phyloP scores from a whole-genome alignment of 2,113 vertebrate species.

The Chloroceryle aenea region DNA sequence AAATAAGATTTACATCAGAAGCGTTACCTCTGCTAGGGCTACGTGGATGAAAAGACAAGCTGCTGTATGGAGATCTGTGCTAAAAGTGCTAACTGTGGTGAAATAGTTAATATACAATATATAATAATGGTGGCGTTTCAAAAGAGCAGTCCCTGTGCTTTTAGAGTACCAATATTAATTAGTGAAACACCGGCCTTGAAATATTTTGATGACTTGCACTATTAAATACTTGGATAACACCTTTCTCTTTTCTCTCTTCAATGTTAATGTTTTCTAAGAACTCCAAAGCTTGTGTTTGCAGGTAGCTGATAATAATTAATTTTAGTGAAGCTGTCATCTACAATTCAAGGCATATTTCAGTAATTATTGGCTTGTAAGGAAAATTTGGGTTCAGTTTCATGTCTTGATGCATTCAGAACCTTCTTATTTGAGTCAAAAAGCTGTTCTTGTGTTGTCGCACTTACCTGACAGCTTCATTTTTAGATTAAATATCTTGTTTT shows the following conservation, averaged over 20 bases:
- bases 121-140: neutral
- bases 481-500: neutral
- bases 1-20: too few relatives aligned
- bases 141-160: neutral
- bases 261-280: neutral
- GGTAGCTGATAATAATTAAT: neutral
- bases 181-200: neutral
- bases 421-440: neutral
- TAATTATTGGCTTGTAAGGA: neutral
- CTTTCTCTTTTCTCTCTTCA: neutral
- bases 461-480: conserved; percentile 22
- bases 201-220: neutral
- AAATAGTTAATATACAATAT: neutral
- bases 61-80: rapidly evolving
- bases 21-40: neutral
- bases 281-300: neutral
- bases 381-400: neutral
- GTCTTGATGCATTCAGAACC: neutral
- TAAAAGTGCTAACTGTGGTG: neutral
- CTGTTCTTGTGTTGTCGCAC: neutral
- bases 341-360: conserved; percentile 5
- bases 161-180: neutral
- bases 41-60: neutral
- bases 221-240: neutral
- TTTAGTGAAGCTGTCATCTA: conserved; percentile 31